phyloP scores from a whole-genome alignment of 2,113 vertebrate genomes.

The Scomber japonicus region DNA sequence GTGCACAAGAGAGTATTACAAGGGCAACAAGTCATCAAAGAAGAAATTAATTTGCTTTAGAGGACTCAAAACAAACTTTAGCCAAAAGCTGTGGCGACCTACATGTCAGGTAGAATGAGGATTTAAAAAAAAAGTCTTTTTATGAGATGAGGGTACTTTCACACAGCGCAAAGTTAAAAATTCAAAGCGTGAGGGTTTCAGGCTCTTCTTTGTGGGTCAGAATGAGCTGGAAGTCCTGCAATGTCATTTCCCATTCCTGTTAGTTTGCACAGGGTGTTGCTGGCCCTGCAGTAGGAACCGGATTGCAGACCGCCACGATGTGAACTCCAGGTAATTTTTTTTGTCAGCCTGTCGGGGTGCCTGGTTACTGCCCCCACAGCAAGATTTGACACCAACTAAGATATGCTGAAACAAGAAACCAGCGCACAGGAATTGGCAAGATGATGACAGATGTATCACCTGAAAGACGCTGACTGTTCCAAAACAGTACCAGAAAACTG shows the following conservation, averaged over 20 bases:
- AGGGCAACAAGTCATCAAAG: not conserved
- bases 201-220: constrained; percentile 27
- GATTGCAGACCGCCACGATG: not conserved
- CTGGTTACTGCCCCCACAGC: constrained; percentile 43
- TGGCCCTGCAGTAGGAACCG: constrained; percentile 40
- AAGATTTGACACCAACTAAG: constrained; percentile 17
- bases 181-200: constrained; percentile 25
- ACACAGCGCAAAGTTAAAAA: constrained; percentile 10
- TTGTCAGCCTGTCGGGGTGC: constrained; percentile 31
- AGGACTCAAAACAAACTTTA: not conserved
- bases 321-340: constrained; percentile 24
- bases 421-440: constrained; percentile 1
- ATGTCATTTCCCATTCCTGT: constrained; percentile 27
- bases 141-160: not conserved
- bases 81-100: not conserved
- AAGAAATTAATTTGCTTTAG: not conserved
- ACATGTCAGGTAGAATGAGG: constrained; percentile 4
- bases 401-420: constrained; percentile 38
- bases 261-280: constrained; percentile 51
- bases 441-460: constrained; percentile 6
- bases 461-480: not conserved
- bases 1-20: not conserved
- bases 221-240: constrained; percentile 44
- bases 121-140: not conserved
- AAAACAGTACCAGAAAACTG: constrained; percentile 2